phyloP scores from a whole-genome alignment of 2,888 invertebrate genomes.

The Tetanocera ferruginea region DNA sequence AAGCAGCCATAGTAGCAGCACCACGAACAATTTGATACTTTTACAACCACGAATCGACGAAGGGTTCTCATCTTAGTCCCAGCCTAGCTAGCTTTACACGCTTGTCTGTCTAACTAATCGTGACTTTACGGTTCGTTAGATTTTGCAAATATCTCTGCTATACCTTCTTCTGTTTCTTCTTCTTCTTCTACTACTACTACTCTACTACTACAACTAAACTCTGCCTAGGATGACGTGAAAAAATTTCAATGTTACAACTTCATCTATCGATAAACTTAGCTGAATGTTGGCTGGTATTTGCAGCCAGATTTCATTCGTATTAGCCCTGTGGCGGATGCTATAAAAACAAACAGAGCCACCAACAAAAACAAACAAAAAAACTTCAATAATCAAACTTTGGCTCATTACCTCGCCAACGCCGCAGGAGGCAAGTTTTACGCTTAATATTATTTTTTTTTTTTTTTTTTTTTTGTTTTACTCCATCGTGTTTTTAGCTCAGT shows the following conservation, averaged over 20 bases:
- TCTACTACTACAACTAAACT: background rate
- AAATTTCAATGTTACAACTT: background rate
- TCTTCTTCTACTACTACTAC: background rate
- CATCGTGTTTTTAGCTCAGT: background rate
- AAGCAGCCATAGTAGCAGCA: background rate
- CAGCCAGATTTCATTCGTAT: background rate
- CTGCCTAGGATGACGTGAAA: background rate
- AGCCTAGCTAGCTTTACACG: slow-evolving; percentile 56
- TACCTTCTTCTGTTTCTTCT: background rate
- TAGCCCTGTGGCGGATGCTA: background rate
- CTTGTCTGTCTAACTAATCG: slow-evolving; percentile 68
- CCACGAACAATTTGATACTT: background rate
- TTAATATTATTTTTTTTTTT: background rate
- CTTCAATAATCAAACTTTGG: slow-evolving; percentile 61
- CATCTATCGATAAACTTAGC: background rate
- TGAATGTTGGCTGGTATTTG: background rate
- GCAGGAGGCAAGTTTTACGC: background rate
- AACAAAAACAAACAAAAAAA: slow-evolving; percentile 42
- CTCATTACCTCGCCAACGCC: slow-evolving; percentile 57
- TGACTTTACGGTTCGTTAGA: slow-evolving; percentile 67
- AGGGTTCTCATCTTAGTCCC: background rate
- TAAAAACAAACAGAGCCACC: slow-evolving; percentile 13
- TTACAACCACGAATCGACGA: slow-evolving; percentile 4
- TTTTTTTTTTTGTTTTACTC: background rate
- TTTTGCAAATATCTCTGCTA: slow-evolving; percentile 57